phyloP scores from a whole-genome alignment of 2,113 vertebrate species.

The Colossoma macropomum region DNA sequence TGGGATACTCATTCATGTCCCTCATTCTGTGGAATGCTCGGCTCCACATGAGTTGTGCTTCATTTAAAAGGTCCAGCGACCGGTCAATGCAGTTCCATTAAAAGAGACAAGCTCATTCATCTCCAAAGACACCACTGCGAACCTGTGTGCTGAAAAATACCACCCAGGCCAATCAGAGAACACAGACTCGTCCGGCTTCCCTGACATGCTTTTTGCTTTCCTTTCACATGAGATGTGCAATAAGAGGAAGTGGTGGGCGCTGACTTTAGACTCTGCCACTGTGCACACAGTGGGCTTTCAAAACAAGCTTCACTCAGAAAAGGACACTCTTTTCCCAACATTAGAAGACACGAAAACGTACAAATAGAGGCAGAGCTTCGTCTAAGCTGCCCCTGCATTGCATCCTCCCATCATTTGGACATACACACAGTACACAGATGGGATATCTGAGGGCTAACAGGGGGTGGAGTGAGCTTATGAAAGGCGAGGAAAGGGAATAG shows the following conservation, averaged over 20 bases:
- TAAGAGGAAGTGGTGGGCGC: background rate
- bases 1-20: conserved; percentile 31
- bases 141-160: background rate
- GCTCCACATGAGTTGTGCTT: conserved; percentile 36
- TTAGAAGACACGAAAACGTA: background rate
- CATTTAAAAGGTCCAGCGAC: conserved; percentile 44
- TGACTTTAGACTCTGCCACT: background rate
- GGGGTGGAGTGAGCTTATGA: background rate
- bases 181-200: background rate
- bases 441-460: background rate
- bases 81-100: conserved; percentile 45
- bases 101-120: conserved; percentile 53
- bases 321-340: background rate
- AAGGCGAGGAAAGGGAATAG: background rate
- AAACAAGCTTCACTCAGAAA: background rate
- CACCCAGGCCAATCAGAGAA: conserved; percentile 14
- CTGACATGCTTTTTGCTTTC: background rate
- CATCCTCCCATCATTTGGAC: background rate
- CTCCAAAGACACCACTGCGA: conserved; percentile 28
- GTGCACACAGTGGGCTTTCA: background rate
- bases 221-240: background rate
- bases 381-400: background rate
- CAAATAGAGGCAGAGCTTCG: background rate
- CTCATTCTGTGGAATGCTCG: conserved; percentile 23
- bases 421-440: background rate